Evolutionary conservation across 92 coral and sea anemone species (phyloP), one percentile per base, ranked within the genome.

Genomic region (Paramuricea clavata): DNA sequence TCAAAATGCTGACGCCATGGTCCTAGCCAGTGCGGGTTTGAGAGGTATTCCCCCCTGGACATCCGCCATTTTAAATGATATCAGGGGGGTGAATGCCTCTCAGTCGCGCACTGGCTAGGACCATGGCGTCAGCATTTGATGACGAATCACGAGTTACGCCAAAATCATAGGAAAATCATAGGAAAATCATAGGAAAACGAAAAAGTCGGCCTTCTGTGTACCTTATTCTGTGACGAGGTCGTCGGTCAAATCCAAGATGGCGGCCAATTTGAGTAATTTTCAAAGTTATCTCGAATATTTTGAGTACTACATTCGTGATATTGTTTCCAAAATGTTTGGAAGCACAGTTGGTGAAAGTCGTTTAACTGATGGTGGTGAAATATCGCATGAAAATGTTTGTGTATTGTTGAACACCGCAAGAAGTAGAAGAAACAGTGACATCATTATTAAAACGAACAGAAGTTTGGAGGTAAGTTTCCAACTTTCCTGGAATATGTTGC

Each of bases 161-260:
- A n/a, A n/a, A n/a, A n/a, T n/a, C n/a, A n/a, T n/a, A n/a, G n/a
- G n/a, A n/a, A n/a, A n/a, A n/a, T n/a, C n/a, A n/a, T n/a, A n/a
- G n/a, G n/a, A n/a, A n/a, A n/a, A n/a, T n/a, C n/a, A n/a, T n/a
- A n/a, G n/a, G n/a, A n/a, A n/a, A n/a, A n/a, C n/a, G n/a, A n/a
- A n/a, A n/a, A n/a, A n/a, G n/a, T n/a, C n/a, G n/a, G n/a, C n/a
- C n/a, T n/a, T n/a, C n/a, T n/a, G n/a, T n/a, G n/a, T n/a, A n/a
- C n/a, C n/a, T n/a, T n/a, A n/a, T n/a, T n/a, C n/a, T n/a, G n/a
- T n/a, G n/a, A n/a, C n/a, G n/a, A n/a, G n/a, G n/a, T n/a, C n/a
- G n/a, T n/a, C n/a, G n/a, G n/a, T n/a, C n/a, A n/a, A n/a, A n/a
- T 60, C 17, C 69, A 78, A 78, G 17, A 78, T 78, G 83, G 69